Conservation (phyloP, 2,113 vertebrate genomes). For the Orthonyx spaldingii region DNA sequence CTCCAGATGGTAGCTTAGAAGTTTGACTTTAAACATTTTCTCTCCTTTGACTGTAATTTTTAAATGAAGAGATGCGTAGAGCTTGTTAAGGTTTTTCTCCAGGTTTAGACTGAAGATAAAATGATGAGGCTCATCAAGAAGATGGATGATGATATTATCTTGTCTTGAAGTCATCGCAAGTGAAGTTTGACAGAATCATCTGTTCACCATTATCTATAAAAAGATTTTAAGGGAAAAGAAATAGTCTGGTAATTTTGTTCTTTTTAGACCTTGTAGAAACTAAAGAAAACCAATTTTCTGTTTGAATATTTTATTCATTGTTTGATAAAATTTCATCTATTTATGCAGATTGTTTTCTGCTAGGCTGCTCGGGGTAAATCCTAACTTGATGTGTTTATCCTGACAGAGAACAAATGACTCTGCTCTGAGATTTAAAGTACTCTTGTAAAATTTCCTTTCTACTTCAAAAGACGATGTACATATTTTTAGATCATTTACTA, state of each 20-base stretch:
- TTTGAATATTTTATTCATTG: slow-evolving; percentile 12
- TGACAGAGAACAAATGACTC: background rate
- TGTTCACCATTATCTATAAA: slow-evolving; percentile 41
- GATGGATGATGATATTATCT: slow-evolving; percentile 55
- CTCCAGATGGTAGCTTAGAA: slow-evolving; percentile 56
- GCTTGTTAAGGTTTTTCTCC: slow-evolving; percentile 24
- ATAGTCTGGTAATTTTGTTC: background rate
- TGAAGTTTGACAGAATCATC: slow-evolving; percentile 54
- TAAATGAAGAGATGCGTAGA: slow-evolving; percentile 39
- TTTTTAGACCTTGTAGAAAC: background rate
- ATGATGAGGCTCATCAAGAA: slow-evolving; percentile 53
- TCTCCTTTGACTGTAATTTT: slow-evolving; percentile 52
- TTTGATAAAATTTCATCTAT: slow-evolving; percentile 6
- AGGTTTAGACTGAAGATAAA: slow-evolving; percentile 17
- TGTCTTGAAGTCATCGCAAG: slow-evolving; percentile 21
- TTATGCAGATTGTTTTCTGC: slow-evolving; percentile 21
- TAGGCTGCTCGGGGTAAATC: background rate
- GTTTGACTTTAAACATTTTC: slow-evolving; percentile 57
- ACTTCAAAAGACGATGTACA: background rate
- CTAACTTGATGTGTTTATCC: background rate
- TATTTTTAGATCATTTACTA: slow-evolving; percentile 26
- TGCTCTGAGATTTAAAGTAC: background rate
- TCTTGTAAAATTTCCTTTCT: background rate
- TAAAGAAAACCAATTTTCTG: background rate
- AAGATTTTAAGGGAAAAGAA: slow-evolving; percentile 28